These are phyloP conservation scores for mouse (Mus musculus) DNA, from an alignment of 2,113 vertebrate species.

Conservation along the genomic window GRCm39 chr13:113516001-113516500, in stretches of 20 bases:
- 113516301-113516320: constrained; percentile 40
- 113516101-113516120: constrained; percentile 13
- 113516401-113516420: background rate
- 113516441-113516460: background rate
- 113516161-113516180: constrained; percentile 13
- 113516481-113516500: background rate
- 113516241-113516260: constrained; percentile 12
- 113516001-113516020: background rate
- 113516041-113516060: background rate
- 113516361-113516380: constrained; percentile 69
- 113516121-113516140: background rate
- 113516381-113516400: constrained; percentile 62
- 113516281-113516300: constrained; percentile 73
- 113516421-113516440: background rate
- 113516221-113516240: background rate
- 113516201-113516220: background rate
- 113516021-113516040: background rate
- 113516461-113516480: background rate
- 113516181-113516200: background rate
- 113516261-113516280: constrained; percentile 52
- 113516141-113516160: background rate
- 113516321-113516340: constrained; percentile 66
- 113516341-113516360: constrained; percentile 41
- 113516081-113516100: background rate
- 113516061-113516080: background rate